A percentile compares a stretch with the other conserved stretches of the same genome.
Conservation (phyloP, 2,113 vertebrate genomes). For the Callithrix jacchus region DNA sequence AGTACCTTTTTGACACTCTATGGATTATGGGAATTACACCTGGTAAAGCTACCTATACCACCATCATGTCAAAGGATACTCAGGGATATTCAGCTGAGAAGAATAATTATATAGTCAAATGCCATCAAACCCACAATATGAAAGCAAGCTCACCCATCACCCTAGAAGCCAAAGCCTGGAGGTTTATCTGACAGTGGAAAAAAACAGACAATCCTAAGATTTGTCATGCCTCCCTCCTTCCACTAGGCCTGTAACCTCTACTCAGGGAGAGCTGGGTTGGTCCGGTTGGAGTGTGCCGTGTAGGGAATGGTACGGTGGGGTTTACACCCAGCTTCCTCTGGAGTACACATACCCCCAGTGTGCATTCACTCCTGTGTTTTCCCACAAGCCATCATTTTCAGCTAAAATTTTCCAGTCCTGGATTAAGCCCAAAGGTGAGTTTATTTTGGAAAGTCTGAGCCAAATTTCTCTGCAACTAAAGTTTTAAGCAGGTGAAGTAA, state of each 20-base stretch:
- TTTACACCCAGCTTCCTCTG: not conserved
- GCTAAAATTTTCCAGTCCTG: slow-evolving; percentile 77
- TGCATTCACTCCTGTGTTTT: slow-evolving; percentile 36
- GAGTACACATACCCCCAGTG: not conserved
- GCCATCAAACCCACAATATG: slow-evolving; percentile 34
- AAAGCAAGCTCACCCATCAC: slow-evolving; percentile 59
- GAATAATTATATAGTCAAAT: slow-evolving; percentile 58
- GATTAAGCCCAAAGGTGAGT: slow-evolving; percentile 74
- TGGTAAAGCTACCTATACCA: slow-evolving; percentile 54
- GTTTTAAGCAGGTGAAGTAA: slow-evolving; percentile 71
- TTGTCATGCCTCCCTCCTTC: not conserved
- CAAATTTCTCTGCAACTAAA: slow-evolving; percentile 60
- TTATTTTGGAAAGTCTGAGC: slow-evolving; percentile 74
- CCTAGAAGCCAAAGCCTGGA: slow-evolving; percentile 42
- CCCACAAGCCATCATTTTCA: slow-evolving; percentile 56
- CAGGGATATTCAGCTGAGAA: slow-evolving; percentile 28
- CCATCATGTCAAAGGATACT: slow-evolving; percentile 49
- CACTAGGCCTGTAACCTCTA: not conserved
- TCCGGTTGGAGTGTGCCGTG: not conserved
- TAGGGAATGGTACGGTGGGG: not conserved
- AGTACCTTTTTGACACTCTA: slow-evolving; percentile 42
- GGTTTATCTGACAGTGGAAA: slow-evolving; percentile 1
- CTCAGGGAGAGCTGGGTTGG: not conserved
- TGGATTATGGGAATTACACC: slow-evolving; percentile 57
- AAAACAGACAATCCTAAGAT: not conserved